Percentiles rank a stretch among this genome's conserved stretches.
Evolutionary conservation across 2,113 vertebrate species (phyloP).

Genomic region (Recurvirostra avosetta): DNA sequence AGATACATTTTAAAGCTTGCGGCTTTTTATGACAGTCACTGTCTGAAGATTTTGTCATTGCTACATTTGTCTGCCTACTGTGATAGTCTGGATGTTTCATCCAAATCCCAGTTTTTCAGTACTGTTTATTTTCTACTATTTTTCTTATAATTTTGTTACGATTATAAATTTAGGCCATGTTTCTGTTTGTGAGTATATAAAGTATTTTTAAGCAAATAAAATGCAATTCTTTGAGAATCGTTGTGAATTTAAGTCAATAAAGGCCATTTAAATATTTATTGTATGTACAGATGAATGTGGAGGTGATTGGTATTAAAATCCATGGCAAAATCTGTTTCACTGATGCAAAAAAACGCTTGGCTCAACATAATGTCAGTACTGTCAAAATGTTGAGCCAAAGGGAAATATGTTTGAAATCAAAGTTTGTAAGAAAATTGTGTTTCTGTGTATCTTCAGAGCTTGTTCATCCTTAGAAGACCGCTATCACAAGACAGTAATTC

Average conservation of each 20-base stretch:
- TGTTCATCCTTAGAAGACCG: not conserved
- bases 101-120: not conserved
- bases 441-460: not conserved
- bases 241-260: not conserved
- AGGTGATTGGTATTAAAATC: not conserved
- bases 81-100: not conserved
- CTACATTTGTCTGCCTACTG: not conserved
- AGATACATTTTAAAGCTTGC: slow-evolving; percentile 70
- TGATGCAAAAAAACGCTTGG: not conserved
- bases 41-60: not conserved
- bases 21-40: not conserved
- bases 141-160: not conserved
- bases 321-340: not conserved
- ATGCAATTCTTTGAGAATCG: not conserved
- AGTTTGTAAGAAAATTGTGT: not conserved
- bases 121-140: not conserved
- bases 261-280: not conserved
- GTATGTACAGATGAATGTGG: not conserved
- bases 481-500: not conserved
- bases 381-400: not conserved
- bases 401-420: not conserved
- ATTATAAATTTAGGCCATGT: not conserved
- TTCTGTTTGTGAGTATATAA: not conserved
- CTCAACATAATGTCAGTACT: not conserved
- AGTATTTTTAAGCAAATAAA: slow-evolving; percentile 46